Base-by-base conservation (phyloP, 2,113 vertebrate species). In the Sander lucioperca region DNA sequence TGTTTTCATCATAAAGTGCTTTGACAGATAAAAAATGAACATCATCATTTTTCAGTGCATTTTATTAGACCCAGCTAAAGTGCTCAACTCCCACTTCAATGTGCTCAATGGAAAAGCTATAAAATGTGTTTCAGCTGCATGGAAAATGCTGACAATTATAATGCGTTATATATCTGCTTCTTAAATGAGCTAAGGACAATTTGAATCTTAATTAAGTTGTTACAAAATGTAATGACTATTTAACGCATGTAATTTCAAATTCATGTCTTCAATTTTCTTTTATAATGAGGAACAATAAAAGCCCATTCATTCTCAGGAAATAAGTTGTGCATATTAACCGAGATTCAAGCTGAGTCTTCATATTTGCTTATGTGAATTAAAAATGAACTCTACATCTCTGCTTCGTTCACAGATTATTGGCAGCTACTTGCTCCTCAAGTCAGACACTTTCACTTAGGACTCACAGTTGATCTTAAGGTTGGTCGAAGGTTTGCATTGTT, bases 1-100 rank as follows among this genome's bases (percentile, higher is more conserved):
- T 88, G 71, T 88, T 85, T 84, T 82, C 45, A 83, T 87, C 76
- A 83, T 82, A 65, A 88, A 77, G 72, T 59, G 36, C 54, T 79
- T 57, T 67, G 79, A 73, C 64, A 82, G 68, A 86, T 79, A 67
- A 72, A 77, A 74, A 86, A 76, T 68, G 45, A 86, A 64, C 63
- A 36, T 54, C 70, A 59, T 83, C 3, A 62, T 68, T 83, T 66
- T 77, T 72, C 77, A 36, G 36, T 45, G 16, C 6, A 47, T 71
- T 87, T 89, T 81, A 82, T 82, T 45, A 82, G 68, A 58, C 19
- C 39, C 61, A 87, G 45, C 53, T 21, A 68, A 82, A 59, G 75
- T 71, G 58, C 66, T 85, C 62, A 79, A 33, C 50, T 77, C 11
- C 54, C 65, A 48, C 76, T 66, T 27, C 56, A 75, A 6, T 69